Percentiles rank a stretch among this genome's conserved stretches.
Evolutionary conservation across 2,888 invertebrate genomes (phyloP).

Genomic region (Xylota segnis): DNA sequence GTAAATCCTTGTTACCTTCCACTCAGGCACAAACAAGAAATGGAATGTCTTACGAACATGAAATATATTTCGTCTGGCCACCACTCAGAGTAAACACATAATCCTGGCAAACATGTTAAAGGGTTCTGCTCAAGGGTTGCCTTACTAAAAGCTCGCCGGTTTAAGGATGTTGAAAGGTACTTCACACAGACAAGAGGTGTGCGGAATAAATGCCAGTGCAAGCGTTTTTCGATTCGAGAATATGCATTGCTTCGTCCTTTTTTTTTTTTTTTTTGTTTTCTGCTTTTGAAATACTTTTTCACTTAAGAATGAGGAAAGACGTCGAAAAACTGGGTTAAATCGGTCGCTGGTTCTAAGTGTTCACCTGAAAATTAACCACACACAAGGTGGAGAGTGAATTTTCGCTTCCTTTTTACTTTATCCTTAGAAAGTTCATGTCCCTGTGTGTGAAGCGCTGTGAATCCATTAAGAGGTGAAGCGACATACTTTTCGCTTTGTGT

Average conservation of each 20-base stretch:
- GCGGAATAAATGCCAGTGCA: background rate
- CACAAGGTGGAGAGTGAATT: background rate
- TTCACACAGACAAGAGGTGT: background rate
- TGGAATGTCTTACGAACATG: background rate
- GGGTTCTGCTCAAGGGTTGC: conserved; percentile 3
- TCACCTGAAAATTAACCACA: conserved; percentile 66
- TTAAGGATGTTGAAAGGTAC: conserved; percentile 7
- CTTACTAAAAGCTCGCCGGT: conserved; percentile 8
- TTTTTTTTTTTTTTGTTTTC: background rate
- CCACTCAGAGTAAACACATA: background rate
- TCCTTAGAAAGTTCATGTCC: background rate
- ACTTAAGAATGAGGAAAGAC: background rate
- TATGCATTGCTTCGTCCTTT: conserved; percentile 15
- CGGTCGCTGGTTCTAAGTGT: conserved; percentile 60
- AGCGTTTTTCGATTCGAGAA: background rate
- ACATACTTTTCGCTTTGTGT: conserved; percentile 62
- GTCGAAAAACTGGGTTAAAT: conserved; percentile 60
- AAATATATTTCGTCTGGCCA: conserved; percentile 5
- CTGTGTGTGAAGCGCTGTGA: conserved; percentile 21
- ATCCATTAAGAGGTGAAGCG: conserved; percentile 58
- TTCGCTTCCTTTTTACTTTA: background rate
- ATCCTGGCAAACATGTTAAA: conserved; percentile 6
- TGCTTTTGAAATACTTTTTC: background rate
- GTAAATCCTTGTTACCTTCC: too few species aligned
- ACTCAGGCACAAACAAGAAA: background rate